phyloP scores from a whole-genome alignment of 2,113 vertebrate genomes.

The Melanostigma gelatinosum region DNA sequence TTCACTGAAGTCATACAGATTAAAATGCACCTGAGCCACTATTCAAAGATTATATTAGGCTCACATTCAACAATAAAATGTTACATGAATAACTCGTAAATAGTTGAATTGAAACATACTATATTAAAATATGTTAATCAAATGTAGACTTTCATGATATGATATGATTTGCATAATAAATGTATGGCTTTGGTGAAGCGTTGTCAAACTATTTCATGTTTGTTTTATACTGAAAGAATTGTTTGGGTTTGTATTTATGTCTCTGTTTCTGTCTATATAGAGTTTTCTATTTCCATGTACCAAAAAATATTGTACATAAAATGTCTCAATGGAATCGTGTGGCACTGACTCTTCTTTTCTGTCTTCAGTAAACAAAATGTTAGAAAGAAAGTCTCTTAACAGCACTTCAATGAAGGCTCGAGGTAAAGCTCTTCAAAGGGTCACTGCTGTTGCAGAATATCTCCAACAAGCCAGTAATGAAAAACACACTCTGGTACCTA shows the following conservation, averaged over 20 bases:
- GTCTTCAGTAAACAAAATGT: not conserved
- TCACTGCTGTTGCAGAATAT: not conserved
- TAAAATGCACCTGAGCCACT: slow-evolving; percentile 28
- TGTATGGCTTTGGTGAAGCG: slow-evolving; percentile 58
- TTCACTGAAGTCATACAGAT: slow-evolving; percentile 59
- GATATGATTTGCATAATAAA: slow-evolving; percentile 38
- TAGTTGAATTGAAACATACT: not conserved
- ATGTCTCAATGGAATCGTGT: slow-evolving; percentile 65
- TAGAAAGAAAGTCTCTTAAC: not conserved
- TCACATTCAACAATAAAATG: slow-evolving; percentile 13
- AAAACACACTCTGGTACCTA: not conserved
- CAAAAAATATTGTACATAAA: slow-evolving; percentile 86
- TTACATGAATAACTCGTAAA: not conserved
- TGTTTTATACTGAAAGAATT: slow-evolving; percentile 79
- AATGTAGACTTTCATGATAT: slow-evolving; percentile 7
- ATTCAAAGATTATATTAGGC: not conserved
- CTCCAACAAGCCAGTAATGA: not conserved
- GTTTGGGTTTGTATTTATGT: slow-evolving; percentile 82
- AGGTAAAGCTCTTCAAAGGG: not conserved
- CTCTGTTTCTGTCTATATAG: slow-evolving; percentile 77
- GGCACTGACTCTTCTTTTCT: slow-evolving; percentile 32
- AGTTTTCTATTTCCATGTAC: slow-evolving; percentile 83
- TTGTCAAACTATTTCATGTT: slow-evolving; percentile 59
- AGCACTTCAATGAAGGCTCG: not conserved
- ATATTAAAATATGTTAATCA: slow-evolving; percentile 27